Percentiles rank a stretch among this genome's conserved stretches.
Conservation (phyloP, 92 coral and sea anemone species). For the Porites evermanni region DNA sequence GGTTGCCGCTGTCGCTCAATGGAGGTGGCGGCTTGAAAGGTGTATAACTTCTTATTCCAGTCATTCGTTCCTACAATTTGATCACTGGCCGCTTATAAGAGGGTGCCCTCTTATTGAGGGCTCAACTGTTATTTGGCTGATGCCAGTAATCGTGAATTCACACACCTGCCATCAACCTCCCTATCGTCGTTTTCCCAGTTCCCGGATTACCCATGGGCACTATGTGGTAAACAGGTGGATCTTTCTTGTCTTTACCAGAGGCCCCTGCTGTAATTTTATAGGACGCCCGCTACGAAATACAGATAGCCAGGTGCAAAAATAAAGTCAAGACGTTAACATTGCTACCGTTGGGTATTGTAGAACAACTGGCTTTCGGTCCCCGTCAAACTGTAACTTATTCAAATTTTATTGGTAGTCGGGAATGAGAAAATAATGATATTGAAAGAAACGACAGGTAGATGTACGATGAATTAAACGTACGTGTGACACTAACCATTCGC, state of each 20-base stretch:
- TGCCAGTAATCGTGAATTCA: background rate
- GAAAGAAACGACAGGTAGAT: background rate
- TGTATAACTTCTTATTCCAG: no score
- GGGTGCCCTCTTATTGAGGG: no score
- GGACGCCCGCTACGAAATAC: no score
- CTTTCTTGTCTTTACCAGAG: background rate
- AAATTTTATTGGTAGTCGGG: background rate
- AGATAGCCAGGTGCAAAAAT: no score
- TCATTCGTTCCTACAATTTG: no score
- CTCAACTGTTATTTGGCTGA: no score
- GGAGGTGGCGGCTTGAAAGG: no score
- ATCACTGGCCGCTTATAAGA: no score
- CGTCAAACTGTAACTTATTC: background rate
- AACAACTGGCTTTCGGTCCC: background rate
- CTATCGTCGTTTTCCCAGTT: conserved; percentile 50
- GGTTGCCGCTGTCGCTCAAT: no score
- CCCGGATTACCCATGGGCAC: conserved; percentile 56
- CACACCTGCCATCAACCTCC: conserved; percentile 52
- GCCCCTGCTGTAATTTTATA: background rate
- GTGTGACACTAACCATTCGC: background rate
- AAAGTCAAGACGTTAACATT: no score
- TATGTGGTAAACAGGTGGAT: conserved; percentile 22
- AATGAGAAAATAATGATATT: background rate
- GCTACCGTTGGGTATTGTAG: background rate
- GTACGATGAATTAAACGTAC: background rate